phyloP scores from a whole-genome alignment of 2,113 vertebrate genomes.

The Tetrao urogallus region DNA sequence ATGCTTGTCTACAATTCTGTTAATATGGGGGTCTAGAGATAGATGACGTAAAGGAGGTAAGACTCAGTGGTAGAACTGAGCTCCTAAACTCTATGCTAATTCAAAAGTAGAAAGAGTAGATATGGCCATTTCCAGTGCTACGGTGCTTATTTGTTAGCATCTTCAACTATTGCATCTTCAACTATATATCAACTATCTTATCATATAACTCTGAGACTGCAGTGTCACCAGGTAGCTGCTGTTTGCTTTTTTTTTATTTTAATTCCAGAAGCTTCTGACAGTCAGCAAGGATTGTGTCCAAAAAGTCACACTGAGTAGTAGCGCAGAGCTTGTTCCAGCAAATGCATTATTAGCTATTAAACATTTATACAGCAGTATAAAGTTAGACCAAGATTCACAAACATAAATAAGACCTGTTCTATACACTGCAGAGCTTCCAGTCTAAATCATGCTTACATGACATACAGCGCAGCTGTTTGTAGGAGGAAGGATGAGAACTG shows the following conservation, averaged over 20 bases:
- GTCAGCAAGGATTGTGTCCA: conserved; percentile 38
- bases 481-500: not conserved
- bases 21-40: not conserved
- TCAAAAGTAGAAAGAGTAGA: not conserved
- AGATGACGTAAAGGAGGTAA: not conserved
- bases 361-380: conserved; percentile 57
- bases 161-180: not conserved
- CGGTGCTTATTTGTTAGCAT: fast-evolving
- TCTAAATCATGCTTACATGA: not conserved
- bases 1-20: not conserved
- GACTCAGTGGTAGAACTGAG: not conserved
- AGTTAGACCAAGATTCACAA: conserved; percentile 37
- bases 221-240: conserved; percentile 9
- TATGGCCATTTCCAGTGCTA: not conserved
- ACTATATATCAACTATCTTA: no score
- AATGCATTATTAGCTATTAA: conserved; percentile 70
- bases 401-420: conserved; percentile 32
- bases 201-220: conserved; percentile 19
- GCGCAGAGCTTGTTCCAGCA: conserved; percentile 38
- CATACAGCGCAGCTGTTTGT: not conserved
- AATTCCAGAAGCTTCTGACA: conserved; percentile 47
- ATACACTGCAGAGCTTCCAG: not conserved
- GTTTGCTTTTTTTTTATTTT: not conserved
- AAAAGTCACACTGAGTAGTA: not conserved
- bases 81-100: not conserved